Base-by-base conservation (phyloP, 2,888 invertebrate genomes). In the Stratiomys singularior region DNA sequence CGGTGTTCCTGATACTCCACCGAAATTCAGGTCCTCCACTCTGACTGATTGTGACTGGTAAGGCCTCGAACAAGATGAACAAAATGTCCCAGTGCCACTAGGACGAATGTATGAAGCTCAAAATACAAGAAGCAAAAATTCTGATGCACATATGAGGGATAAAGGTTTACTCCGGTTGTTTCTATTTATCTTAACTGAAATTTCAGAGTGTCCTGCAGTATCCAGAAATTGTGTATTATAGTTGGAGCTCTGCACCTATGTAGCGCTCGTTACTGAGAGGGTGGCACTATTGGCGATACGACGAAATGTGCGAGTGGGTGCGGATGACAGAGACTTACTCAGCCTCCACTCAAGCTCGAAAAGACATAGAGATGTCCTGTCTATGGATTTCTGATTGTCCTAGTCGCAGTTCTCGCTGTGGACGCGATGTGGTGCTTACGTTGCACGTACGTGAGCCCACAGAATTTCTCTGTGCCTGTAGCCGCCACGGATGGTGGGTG, bases 311-410 rank as follows among this genome's bases (percentile, higher is more conserved):
- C 60, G 63, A 44, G 76, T 58, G 76, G 15, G 58, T 72, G 76
- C 78, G 79, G 76, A 77, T 69, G 52, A 79, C 64, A 77, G 78
- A 78, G 78, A 80, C 80, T 79, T 78, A 76, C 60, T 64, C 80
- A 77, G 78, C 78, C 76, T 67, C 77, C 79, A 64, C 47, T 71
- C 44, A 30, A 74, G 74, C 76, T 66, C 37, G 28, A 56, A 30
- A 72, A 52, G 72, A 74, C 58, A 74, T 74, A 74, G 60, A 74
- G 74, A 58, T 60, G 58, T 44, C 58, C 74, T 58, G 58, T 60
- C 23, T 23, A 58, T 60, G 60, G 58, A 74, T 58, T 69, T 69
- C 69, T 69, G 69, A 69, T 69, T 69, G 37, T 60, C 58, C 58
- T 58, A 27, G 74, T 58, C 74, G 56, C 28, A 28, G 58, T 60